Base-by-base conservation (phyloP, 1,140 invertebrate species). In the Neuroterus valhalla region DNA sequence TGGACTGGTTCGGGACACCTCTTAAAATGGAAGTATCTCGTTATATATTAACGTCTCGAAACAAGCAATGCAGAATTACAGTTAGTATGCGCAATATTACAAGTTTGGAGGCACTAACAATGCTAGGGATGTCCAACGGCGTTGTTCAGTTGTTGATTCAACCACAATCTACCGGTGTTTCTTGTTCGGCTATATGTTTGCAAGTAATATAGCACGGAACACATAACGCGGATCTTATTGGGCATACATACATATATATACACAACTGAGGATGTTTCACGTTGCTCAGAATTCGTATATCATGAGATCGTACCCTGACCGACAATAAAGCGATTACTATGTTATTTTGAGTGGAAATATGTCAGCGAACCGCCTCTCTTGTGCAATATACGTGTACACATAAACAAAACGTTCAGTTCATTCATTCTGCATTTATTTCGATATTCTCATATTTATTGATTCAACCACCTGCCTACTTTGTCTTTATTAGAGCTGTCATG, bases 311-410 rank as follows among this genome's bases (percentile, higher is more conserved):
- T 62, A 31, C 55, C 21, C 55, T 62, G 15, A 38, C 26, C 55
- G 55, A 62, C 55, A 62, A 62, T 62, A 62, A 62, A 62, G 55
- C 55, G 55, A 15, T 26, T 62, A 26, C 55, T 38, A 62, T 23
- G 26, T 62, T 38, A 26, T 31, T 1, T 15, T n/a, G 55, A 62
- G 23, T 23, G 31, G 5, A 62, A 62, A 38, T 62, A 62, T 26
- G 23, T 62, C 55, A 62, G 55, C 12, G 6, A 62, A 62, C 31
- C n/a, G 55, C 31, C 55, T 62, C 12, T n/a, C 23, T 26, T 38
- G 26, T 62, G 12, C 6, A 14, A 62, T 62, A 31, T n/a, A 38
- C 23, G 11, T 62, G 23, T 38, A 38, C 0, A 38, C 6, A 38
- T 8, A 0, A n/a, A n/a, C n/a, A n/a, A n/a, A n/a, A n/a, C n/a